Base-by-base conservation (phyloP, 2,797 vertebrate species). In the Helostoma temminkii region DNA sequence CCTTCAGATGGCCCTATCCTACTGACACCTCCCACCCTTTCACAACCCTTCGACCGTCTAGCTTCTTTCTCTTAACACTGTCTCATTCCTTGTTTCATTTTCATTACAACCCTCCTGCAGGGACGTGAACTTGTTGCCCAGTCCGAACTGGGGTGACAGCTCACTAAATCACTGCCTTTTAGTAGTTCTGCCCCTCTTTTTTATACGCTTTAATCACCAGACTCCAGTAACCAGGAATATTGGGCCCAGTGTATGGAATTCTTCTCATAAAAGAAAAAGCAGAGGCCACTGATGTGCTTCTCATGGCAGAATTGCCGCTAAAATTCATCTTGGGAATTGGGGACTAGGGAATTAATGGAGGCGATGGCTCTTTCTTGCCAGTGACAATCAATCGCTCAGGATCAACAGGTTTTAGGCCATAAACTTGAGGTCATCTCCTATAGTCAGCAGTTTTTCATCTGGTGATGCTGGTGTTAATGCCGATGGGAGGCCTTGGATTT, bases 161-260 rank as follows among this genome's bases (percentile, higher is more conserved):
- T 94, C 91, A 86, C 89, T 95, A 94, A 95, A 95, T 94, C 94
- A 95, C 76, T 12, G 50, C 66, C 78, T 89, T 94, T 94, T 94
- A 94, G 92, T 93, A 90, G 88, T 78, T 73, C 89, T 86, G 85
- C 87, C 87, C 18, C 89, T 78, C 80, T 83, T 91, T 92, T 94
- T 93, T 91, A 92, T 92, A 89, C 83, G 92, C 91, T 94, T 94
- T 94, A 94, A 93, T 94, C 93, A 94, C 91, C 91, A 88, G 92
- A 92, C 88, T 93, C 90, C 88, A 88, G 88, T 91, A 85, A 91
- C 89, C 83, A 72, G 85, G 86, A 91, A 93, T 92, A 94, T 92
- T 92, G 90, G 89, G 79, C 81, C 71, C 80, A 78, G 85, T 85
- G 84, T 88, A 77, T 87, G 86, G 89, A 91, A 86, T 87, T 83